Evolutionary conservation across 2,113 vertebrate genomes (phyloP), one percentile per base, ranked within the genome.

Genomic region (Malurus alboscapulatus): DNA sequence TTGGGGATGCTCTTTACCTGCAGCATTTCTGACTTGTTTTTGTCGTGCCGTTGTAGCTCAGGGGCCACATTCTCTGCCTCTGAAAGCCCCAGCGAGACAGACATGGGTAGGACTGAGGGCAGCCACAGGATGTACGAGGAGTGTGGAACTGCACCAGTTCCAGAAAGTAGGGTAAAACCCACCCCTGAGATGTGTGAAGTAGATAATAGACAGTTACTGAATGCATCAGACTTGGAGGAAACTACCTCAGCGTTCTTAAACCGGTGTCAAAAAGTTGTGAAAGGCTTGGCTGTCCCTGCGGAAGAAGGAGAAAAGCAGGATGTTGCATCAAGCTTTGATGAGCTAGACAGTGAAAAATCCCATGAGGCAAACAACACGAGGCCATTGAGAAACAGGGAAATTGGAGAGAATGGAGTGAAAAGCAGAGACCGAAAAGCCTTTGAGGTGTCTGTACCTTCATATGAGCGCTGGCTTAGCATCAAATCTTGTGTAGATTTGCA

Each of bases 61-160:
- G 95, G 66, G 85, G n/a, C 96, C 94, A 62, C 88, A 71, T 88
- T 97, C 83, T 87, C 97, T 88, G 93, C 97, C 81, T 95, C 96
- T 83, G 96, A 97, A 65, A 95, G 54, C 88, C 74, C 63, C 96
- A 66, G 71, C 83, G 5, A 88, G 50, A 96, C 87, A 94, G 69
- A 76, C 40, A 30, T 44, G 7, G 47, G 87, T 84, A 88, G 89
- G 69, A 95, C 94, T 61, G 96, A 97, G 89, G 88, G 77, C 82
- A 81, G 47, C 72, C 93, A 74, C 47, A 34, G 87, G 65, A 95
- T 83, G 47, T 63, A 17, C 8, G 13, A 77, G 58, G 93, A 92
- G 72, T 27, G 88, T 51, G 96, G 93, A 81, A 77, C 90, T 83
- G 57, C 44, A 14, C 69, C 90, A 36, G 44, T 91, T 78, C 96